Evolutionary conservation across 2,113 vertebrate genomes (phyloP), one percentile per base, ranked within the genome.

Genomic region (Phaethornis superciliosus): DNA sequence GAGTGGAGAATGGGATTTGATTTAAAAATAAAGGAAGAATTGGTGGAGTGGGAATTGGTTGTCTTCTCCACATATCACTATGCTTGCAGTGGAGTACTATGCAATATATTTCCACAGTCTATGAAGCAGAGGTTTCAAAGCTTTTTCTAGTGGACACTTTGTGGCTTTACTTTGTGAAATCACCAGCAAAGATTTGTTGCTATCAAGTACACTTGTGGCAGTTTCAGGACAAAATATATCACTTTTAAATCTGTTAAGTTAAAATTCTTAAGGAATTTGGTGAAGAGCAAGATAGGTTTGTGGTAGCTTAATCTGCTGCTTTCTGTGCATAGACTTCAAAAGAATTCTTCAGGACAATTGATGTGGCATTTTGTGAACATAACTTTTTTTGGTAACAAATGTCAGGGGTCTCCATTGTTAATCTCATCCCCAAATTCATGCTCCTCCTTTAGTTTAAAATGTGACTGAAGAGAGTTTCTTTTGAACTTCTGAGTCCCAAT

Each of bases 391-490:
- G 15, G 37, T 74, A 62, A 52, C 71, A 30, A 90, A 10, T 95
- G 71, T 94, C 94, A 85, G 12, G 13, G 92, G 60, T 94, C 88
- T 94, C 82, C 94, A 93, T 94, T 74, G 88, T 96, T 96, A 70
- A 85, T 65, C 51, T 92, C 92, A 95, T 96, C 83, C 59, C 93
- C 42, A 59, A 67, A 6, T 81, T 88, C 92, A 95, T 95, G 46
- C 7, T 89, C 12, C 68, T 91, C 85, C 93, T 95, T 82, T 88
- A 85, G 92, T 95, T 92, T 94, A 77, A 93, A 94, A 85, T 94
- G 95, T 95, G 94, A 93, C 94, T 94, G 22, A 90, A 77, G 19
- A 59, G 71, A 51, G 51, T 85, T 89, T 9, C 42, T 51, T 35
- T 59, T 62, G 27, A 91, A 60, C 14, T 93, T 82, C 10, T 15